A percentile compares a stretch with the other conserved stretches of the same genome.
These are phyloP conservation scores for Lampris incognitus DNA, from an alignment of 2,113 vertebrate genomes.

Conservation along the genomic window DNA sequence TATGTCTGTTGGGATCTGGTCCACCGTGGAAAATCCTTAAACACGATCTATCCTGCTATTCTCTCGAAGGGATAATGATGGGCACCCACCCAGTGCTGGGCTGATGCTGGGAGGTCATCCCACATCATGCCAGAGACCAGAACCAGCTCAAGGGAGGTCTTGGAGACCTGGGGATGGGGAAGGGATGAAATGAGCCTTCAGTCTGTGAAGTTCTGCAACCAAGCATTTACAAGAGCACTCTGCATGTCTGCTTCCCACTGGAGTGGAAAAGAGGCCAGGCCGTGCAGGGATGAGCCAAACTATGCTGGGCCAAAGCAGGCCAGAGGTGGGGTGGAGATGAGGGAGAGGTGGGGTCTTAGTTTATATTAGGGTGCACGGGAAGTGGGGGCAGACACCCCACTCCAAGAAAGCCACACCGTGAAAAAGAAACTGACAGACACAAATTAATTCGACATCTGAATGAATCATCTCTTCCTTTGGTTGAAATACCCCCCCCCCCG, in stretches of 20 bases:
- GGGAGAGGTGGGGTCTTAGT: constrained; percentile 55
- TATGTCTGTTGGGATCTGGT: constrained; percentile 33
- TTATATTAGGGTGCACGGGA: neutral
- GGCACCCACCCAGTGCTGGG: constrained; percentile 34
- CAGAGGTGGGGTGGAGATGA: constrained; percentile 3
- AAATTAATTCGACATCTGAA: constrained; percentile 69
- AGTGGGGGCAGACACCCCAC: constrained; percentile 34
- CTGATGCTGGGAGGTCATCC: neutral
- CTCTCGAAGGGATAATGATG: constrained; percentile 40
- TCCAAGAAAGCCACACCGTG: constrained; percentile 50
- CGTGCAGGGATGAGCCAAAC: constrained; percentile 47
- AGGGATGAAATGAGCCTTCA: constrained; percentile 35
- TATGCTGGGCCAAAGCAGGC: constrained; percentile 53
- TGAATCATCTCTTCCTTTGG: constrained; percentile 73
- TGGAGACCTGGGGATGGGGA: constrained; percentile 44
- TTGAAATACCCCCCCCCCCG: constrained; percentile 55
- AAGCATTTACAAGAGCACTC: constrained; percentile 68
- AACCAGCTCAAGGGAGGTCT: constrained; percentile 60
- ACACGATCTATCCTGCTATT: constrained; percentile 28
- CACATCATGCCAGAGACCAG: constrained; percentile 48
- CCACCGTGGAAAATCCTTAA: constrained; percentile 25
- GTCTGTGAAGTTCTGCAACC: constrained; percentile 67
- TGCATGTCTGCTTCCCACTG: constrained; percentile 71
- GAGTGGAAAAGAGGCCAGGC: constrained; percentile 68
- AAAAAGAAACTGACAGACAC: constrained; percentile 66